These are phyloP conservation scores for Stenodema calcarata DNA, from an alignment of 2,888 invertebrate genomes.

Conservation along the genomic window DNA sequence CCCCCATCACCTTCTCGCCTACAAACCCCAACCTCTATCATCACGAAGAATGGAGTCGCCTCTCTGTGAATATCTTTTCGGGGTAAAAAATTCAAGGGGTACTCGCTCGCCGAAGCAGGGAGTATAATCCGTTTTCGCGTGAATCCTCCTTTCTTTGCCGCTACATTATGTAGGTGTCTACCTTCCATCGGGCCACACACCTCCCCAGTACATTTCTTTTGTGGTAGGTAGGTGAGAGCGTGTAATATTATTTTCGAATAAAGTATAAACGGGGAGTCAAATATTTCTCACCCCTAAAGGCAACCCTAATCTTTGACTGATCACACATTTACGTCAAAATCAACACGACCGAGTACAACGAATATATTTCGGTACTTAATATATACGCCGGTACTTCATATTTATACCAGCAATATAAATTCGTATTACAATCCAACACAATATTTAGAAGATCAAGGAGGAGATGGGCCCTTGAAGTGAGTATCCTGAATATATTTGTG, in stretches of 20 bases:
- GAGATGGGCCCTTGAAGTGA: too few species aligned
- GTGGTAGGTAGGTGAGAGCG: neutral
- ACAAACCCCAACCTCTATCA: neutral
- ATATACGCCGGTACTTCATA: too few species aligned
- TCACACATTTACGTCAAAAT: too few species aligned
- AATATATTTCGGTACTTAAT: too few species aligned
- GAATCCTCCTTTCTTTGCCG: neutral
- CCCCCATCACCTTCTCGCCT: neutral
- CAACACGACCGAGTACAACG: too few species aligned
- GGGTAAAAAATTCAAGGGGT: neutral
- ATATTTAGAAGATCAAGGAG: too few species aligned
- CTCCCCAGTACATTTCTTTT: neutral
- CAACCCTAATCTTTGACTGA: too few species aligned
- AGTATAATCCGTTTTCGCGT: neutral
- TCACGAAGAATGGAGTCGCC: neutral
- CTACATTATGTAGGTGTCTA: neutral
- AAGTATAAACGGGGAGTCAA: neutral
- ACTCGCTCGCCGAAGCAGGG: neutral
- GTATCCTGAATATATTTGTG: too few species aligned
- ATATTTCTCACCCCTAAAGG: too few species aligned
- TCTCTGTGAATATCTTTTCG: neutral
- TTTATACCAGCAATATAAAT: too few species aligned
- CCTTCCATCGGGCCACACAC: neutral
- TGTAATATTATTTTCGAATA: neutral
- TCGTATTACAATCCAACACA: too few species aligned